phyloP scores from a whole-genome alignment of 2,888 invertebrate genomes.

The Microplitis deprimator region DNA sequence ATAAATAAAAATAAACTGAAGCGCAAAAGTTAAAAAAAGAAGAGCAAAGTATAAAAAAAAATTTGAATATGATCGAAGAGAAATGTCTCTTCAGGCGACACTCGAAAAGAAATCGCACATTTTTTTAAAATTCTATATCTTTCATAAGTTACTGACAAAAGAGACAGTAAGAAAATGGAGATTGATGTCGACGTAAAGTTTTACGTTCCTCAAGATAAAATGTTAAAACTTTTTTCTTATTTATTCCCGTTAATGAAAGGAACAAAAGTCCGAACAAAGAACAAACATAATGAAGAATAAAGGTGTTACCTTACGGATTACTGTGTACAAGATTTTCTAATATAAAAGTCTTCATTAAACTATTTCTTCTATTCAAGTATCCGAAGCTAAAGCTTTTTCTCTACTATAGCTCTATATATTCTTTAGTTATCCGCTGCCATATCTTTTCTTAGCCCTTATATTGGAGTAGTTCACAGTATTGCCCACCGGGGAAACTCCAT shows the following conservation, averaged over 20 bases:
- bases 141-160: slow-evolving; percentile 28
- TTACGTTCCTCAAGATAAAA: neutral
- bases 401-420: slow-evolving; percentile 24
- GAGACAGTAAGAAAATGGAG: slow-evolving; percentile 13
- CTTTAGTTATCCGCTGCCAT: slow-evolving; percentile 44
- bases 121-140: slow-evolving; percentile 2
- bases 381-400: neutral
- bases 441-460: slow-evolving; percentile 45
- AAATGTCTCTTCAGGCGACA: slow-evolving; percentile 27
- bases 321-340: slow-evolving; percentile 35
- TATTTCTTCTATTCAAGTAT: slow-evolving; percentile 3
- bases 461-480: slow-evolving; percentile 44
- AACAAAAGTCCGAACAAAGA: slow-evolving; percentile 27
- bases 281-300: neutral
- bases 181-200: slow-evolving; percentile 27
- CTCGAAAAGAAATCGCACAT: slow-evolving; percentile 21
- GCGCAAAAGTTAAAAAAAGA: slow-evolving; percentile 22
- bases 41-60: slow-evolving; percentile 13
- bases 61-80: slow-evolving; percentile 34
- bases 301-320: slow-evolving; percentile 27
- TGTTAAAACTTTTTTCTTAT: slow-evolving; percentile 17
- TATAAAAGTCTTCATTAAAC: slow-evolving; percentile 10
- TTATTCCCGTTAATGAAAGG: slow-evolving; percentile 8
- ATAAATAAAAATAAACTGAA: slow-evolving; percentile 20
- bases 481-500: slow-evolving; percentile 40